Conservation (phyloP, 1,140 invertebrate genomes). For the Heliconius congener region DNA sequence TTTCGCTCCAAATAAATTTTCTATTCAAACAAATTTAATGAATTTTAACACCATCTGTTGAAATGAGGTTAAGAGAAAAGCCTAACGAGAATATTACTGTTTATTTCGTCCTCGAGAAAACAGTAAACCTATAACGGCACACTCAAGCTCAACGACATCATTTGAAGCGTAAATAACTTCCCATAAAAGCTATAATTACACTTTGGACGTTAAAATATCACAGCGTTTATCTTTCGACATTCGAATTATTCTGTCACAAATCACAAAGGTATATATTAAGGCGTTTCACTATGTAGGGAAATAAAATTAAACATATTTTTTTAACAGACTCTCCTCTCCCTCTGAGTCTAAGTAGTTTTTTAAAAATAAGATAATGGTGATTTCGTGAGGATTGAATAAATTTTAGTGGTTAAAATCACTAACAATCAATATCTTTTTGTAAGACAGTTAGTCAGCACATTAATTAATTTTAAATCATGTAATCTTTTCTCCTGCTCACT, state of each 20-base stretch:
- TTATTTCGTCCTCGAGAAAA: constrained; percentile 31
- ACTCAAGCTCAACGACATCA: constrained; percentile 32
- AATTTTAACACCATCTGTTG: constrained; percentile 13
- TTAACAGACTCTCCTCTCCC: no score
- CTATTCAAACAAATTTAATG: background rate
- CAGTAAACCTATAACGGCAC: constrained; percentile 34
- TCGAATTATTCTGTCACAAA: background rate
- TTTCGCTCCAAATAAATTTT: background rate
- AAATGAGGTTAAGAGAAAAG: constrained; percentile 17
- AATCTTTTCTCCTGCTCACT: no score
- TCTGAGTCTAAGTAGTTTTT: no score
- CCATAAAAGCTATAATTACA: constrained; percentile 37
- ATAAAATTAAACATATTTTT: no score
- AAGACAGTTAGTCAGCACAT: no score
- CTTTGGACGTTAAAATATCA: constrained; percentile 36
- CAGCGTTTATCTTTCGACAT: constrained; percentile 26
- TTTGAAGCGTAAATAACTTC: constrained; percentile 31
- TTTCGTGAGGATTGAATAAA: no score
- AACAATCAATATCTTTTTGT: no score
- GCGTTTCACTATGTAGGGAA: no score
- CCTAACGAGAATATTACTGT: constrained; percentile 11
- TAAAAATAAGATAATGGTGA: no score
- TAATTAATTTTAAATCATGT: no score
- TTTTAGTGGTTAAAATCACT: no score
- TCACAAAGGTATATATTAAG: no score